A percentile compares a stretch with the other conserved stretches of the same genome.
These are phyloP conservation scores for Zaprionus gabonicus DNA, from an alignment of 1,140 invertebrate genomes.

Conservation along the genomic window DNA sequence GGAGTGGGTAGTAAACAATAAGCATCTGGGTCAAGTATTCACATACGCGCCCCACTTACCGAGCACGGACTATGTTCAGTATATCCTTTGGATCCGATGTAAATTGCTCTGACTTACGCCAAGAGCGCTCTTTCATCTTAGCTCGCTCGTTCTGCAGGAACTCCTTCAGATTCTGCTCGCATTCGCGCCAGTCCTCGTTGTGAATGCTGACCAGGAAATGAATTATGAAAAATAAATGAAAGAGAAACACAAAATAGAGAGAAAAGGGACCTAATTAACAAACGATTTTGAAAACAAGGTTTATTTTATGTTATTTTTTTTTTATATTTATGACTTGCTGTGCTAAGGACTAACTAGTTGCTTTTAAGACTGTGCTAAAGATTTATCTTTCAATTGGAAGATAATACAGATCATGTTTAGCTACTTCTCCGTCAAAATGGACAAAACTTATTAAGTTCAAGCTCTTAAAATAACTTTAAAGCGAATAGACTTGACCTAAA, in stretches of 20 bases:
- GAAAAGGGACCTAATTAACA: conserved; percentile 35
- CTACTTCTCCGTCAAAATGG: no score
- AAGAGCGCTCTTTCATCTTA: conserved; percentile 79
- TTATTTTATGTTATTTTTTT: no score
- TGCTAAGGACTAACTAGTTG: background rate
- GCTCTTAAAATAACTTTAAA: background rate
- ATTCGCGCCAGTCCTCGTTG: conserved; percentile 80
- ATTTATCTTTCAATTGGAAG: no score
- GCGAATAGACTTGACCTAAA: background rate
- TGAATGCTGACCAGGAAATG: conserved; percentile 53
- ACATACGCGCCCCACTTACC: conserved; percentile 41
- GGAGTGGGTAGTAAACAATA: background rate
- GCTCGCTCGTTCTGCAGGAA: conserved; percentile 76
- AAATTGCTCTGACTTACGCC: conserved; percentile 65
- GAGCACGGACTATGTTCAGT: conserved; percentile 72
- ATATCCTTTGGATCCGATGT: conserved; percentile 78
- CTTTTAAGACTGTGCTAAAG: no score
- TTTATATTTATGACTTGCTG: background rate
- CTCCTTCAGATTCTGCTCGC: conserved; percentile 78
- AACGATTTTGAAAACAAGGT: conserved; percentile 33
- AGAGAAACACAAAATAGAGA: background rate
- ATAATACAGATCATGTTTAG: no score
- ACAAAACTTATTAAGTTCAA: no score
- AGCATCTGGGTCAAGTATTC: background rate
- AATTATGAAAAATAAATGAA: conserved; percentile 1